A percentile compares a stretch with the other conserved stretches of the same genome.
These are phyloP conservation scores for Oriolus oriolus DNA, from an alignment of 2,113 vertebrate species.

Conservation along the genomic window DNA sequence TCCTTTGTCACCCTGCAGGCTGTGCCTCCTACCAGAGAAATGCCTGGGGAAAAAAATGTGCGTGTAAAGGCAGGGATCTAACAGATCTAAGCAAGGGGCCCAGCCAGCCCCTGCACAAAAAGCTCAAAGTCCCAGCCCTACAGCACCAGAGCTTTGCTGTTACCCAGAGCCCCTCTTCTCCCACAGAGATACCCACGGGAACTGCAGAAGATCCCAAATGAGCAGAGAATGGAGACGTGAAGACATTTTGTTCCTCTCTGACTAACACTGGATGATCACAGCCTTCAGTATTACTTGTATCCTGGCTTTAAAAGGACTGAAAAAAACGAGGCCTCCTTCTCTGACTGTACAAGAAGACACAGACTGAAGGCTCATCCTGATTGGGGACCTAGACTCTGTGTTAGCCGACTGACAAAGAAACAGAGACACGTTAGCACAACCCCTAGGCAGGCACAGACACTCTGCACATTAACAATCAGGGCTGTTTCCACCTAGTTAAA, in stretches of 20 bases:
- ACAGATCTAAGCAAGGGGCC: not conserved
- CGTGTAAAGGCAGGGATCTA: not conserved
- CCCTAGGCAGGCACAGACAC: not conserved
- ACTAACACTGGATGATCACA: not conserved
- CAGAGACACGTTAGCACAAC: not conserved
- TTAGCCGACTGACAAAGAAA: not conserved
- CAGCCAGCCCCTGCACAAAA: not conserved
- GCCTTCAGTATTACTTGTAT: not conserved
- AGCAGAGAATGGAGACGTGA: not conserved
- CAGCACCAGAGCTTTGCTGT: not conserved
- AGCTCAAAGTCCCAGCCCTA: not conserved
- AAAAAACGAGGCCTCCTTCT: not conserved
- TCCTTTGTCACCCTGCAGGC: conserved; percentile 47
- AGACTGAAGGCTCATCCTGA: not conserved
- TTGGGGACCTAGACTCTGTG: not conserved
- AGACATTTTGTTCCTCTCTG: not conserved
- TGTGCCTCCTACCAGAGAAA: conserved; percentile 28
- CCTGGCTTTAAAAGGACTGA: not conserved
- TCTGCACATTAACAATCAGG: not conserved
- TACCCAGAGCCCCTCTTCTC: not conserved
- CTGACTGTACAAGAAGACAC: not conserved
- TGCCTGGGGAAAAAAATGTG: not conserved
- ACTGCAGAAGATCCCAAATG: not conserved
- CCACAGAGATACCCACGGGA: not conserved
- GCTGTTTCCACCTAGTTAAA: not conserved